A percentile compares a stretch with the other conserved stretches of the same genome.
Conservation (phyloP, 2,113 vertebrate species). For the Lophochroa leadbeateri region DNA sequence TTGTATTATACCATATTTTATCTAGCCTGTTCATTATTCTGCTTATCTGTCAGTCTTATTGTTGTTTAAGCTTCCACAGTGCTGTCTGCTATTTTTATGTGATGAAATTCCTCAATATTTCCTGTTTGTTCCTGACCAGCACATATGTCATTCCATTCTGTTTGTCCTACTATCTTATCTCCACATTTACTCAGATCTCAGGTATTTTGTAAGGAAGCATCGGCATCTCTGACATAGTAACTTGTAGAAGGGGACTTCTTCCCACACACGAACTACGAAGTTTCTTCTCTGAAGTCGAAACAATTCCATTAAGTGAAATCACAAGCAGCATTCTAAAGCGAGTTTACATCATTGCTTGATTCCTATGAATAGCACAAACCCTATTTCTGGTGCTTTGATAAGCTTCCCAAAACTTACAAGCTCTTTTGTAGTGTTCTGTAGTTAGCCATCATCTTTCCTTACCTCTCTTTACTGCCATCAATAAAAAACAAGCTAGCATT, state of each 20-base stretch:
- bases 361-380: neutral
- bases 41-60: neutral
- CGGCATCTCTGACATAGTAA: neutral
- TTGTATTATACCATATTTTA: neutral
- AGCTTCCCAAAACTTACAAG: neutral
- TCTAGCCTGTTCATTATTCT: neutral
- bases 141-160: neutral
- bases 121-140: neutral
- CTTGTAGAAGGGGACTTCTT: neutral
- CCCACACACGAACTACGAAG: neutral
- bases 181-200: neutral
- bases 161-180: slow-evolving; percentile 1
- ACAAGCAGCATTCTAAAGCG: neutral
- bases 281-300: neutral
- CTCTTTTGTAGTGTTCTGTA: neutral
- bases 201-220: neutral
- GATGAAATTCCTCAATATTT: neutral
- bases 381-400: neutral
- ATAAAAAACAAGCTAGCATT: neutral
- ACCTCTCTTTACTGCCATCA: neutral
- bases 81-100: neutral
- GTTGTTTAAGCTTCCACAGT: neutral
- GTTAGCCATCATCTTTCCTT: neutral
- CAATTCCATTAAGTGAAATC: neutral
- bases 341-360: neutral